Evolutionary conservation across 2,888 invertebrate species (phyloP).

Genomic region (Ischnura elegans): DNA sequence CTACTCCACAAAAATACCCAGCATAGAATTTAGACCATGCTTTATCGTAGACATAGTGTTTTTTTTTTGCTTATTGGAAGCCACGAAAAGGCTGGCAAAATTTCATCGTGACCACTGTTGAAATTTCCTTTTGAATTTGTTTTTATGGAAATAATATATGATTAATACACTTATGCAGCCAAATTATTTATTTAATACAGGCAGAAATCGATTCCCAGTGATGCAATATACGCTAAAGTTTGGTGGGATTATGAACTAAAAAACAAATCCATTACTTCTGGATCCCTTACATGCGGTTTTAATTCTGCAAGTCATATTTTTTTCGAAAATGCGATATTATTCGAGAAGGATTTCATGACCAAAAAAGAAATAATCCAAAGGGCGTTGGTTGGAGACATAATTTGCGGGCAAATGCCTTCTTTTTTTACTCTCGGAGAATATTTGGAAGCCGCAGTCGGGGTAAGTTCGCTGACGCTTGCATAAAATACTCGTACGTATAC

Average conservation of each 20-base stretch:
- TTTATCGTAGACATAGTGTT: too few relatives aligned
- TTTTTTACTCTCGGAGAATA: conserved; percentile 46
- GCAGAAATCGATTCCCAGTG: too few relatives aligned
- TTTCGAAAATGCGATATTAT: conserved; percentile 25
- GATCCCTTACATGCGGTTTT: neutral
- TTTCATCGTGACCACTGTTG: too few relatives aligned
- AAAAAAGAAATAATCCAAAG: conserved; percentile 29
- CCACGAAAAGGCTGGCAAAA: too few relatives aligned
- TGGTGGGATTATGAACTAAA: neutral
- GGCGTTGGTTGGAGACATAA: conserved; percentile 50
- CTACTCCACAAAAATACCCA: neutral
- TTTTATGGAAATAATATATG: too few relatives aligned
- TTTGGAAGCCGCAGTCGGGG: conserved; percentile 30
- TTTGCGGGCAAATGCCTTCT: neutral
- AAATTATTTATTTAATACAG: too few relatives aligned
- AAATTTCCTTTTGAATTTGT: too few relatives aligned
- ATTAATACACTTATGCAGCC: too few relatives aligned
- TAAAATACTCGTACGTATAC: conserved; percentile 53
- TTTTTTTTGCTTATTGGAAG: too few relatives aligned
- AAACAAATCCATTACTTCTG: neutral
- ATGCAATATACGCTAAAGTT: too few relatives aligned
- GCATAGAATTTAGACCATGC: too few relatives aligned
- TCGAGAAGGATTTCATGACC: neutral
- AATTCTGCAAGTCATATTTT: neutral
- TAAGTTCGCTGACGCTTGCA: conserved; percentile 25